A percentile compares a stretch with the other conserved stretches of the same genome.
Evolutionary conservation across 2,888 invertebrate genomes (phyloP).

Genomic region (Eupithecia dodoneata): DNA sequence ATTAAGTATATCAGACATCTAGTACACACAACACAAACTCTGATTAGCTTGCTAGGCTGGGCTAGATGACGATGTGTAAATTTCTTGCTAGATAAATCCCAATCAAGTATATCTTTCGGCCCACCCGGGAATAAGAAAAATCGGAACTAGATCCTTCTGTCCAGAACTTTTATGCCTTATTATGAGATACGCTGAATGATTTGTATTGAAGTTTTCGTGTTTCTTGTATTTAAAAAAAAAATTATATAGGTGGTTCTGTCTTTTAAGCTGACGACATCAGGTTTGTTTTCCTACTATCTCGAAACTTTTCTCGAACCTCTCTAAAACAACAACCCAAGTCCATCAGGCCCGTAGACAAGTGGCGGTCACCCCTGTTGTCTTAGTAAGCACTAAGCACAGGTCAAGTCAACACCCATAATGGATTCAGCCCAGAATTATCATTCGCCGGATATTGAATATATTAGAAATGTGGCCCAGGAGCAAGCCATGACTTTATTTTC

Average conservation of each 20-base stretch:
- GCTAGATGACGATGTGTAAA: no score
- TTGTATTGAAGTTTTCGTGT: no score
- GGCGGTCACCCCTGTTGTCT: conserved; percentile 82
- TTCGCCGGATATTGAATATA: conserved; percentile 83
- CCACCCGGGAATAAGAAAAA: no score
- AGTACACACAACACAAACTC: no score
- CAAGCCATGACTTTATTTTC: not conserved
- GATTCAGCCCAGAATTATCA: conserved; percentile 83
- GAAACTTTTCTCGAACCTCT: not conserved
- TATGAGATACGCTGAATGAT: no score
- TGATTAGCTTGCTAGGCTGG: no score
- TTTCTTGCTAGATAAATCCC: no score
- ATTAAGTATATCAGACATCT: no score
- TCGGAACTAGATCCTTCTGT: no score
- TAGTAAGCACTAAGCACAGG: conserved; percentile 83
- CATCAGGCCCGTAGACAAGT: conserved; percentile 28
- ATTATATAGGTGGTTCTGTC: not conserved
- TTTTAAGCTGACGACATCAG: not conserved
- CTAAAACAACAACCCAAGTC: conserved; percentile 22
- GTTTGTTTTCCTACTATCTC: not conserved
- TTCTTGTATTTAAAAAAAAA: no score
- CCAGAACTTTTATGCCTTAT: no score
- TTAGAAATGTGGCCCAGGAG: conserved; percentile 68
- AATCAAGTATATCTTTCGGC: no score
- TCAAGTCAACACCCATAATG: conserved; percentile 85